Evolutionary conservation across 2,113 vertebrate species (phyloP).

Genomic region (Aptenodytes forsteri): DNA sequence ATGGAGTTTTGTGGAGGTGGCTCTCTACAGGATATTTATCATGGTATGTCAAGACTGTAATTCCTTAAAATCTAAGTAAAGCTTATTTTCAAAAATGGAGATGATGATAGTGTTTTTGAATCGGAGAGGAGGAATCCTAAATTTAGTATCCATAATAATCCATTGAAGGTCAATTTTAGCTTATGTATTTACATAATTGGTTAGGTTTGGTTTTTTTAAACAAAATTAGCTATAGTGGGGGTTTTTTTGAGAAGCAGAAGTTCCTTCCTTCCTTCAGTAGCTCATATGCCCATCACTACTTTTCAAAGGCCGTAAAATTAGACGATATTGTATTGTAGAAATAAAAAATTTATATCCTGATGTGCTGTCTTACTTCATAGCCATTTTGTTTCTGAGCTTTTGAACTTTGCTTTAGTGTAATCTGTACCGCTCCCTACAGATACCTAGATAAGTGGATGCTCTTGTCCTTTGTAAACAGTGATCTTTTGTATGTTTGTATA

Average conservation of each 20-base stretch:
- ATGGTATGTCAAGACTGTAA: slow-evolving; percentile 78
- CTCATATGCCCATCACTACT: neutral
- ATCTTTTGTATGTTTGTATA: neutral
- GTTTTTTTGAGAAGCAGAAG: neutral
- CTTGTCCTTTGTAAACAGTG: neutral
- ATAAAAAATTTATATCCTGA: neutral
- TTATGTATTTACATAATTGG: neutral
- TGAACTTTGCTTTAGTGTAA: neutral
- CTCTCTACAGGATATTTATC: slow-evolving; percentile 90
- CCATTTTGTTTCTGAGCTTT: neutral
- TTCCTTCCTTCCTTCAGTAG: neutral
- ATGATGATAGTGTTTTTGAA: neutral
- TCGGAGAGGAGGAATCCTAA: neutral
- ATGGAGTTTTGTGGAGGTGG: slow-evolving; percentile 98
- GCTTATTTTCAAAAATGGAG: neutral
- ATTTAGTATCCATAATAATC: neutral
- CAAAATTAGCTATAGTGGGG: neutral
- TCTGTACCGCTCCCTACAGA: neutral
- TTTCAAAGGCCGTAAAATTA: neutral
- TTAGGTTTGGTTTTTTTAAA: neutral
- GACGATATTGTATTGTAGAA: neutral
- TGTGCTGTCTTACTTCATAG: neutral
- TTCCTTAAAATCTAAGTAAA: slow-evolving; percentile 11
- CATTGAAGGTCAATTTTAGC: neutral
- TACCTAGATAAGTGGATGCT: neutral